These are phyloP conservation scores for Eospalax fontanierii DNA, from an alignment of 2,797 vertebrate species.

Conservation along the genomic window DNA sequence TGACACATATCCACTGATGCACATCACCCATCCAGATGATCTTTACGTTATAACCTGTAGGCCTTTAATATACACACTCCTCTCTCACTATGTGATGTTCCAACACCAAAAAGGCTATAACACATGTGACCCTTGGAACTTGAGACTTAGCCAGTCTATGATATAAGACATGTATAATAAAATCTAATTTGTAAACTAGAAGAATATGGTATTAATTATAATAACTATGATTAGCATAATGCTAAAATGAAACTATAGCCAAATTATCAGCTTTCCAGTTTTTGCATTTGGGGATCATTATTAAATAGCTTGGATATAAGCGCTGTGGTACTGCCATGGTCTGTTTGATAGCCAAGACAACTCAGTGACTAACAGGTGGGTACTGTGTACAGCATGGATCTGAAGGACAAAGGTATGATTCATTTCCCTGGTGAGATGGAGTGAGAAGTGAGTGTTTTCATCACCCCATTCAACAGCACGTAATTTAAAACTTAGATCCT, in stretches of 20 bases:
- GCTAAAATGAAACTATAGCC: background rate
- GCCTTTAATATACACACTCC: background rate
- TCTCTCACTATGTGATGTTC: background rate
- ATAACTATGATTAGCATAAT: background rate
- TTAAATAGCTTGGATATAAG: background rate
- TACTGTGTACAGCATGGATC: too few relatives aligned
- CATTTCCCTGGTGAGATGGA: too few relatives aligned
- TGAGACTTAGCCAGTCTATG: background rate
- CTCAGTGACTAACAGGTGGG: background rate
- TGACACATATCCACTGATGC: slow-evolving; percentile 67
- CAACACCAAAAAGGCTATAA: background rate
- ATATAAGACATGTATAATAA: background rate
- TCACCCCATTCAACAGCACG: too few relatives aligned
- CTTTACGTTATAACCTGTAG: slow-evolving; percentile 58
- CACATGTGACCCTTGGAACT: background rate
- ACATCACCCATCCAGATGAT: slow-evolving; percentile 53
- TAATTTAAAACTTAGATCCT: too few relatives aligned
- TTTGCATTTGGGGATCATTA: background rate
- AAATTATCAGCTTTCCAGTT: background rate
- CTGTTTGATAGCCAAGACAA: background rate
- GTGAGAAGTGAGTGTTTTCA: too few relatives aligned
- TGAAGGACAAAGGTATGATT: too few relatives aligned
- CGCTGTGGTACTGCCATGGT: too few relatives aligned
- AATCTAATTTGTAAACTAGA: background rate
- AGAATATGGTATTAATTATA: background rate